Conservation (phyloP, 2,888 invertebrate species). For the Microchrysa polita region DNA sequence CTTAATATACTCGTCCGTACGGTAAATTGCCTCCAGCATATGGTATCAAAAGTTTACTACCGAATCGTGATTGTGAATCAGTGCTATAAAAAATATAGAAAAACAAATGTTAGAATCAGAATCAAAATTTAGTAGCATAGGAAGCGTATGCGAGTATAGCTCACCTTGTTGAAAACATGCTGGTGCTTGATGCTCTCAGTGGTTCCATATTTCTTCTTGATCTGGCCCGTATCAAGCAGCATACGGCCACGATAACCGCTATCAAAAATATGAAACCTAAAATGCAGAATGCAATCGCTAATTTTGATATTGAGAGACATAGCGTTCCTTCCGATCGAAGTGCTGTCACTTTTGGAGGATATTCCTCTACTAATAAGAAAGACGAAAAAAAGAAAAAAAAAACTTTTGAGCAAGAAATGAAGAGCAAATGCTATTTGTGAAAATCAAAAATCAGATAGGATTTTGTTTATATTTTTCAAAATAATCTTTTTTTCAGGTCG, state of each 20-base stretch:
- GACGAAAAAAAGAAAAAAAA: background rate
- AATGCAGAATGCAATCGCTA: slow-evolving; percentile 79
- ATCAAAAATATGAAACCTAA: slow-evolving; percentile 77
- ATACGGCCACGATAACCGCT: slow-evolving; percentile 76
- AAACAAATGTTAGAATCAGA: background rate
- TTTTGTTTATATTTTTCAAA: too few relatives aligned
- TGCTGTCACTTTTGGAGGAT: slow-evolving; percentile 57
- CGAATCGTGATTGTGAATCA: slow-evolving; percentile 62
- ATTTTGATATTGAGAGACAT: slow-evolving; percentile 79
- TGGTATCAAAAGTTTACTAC: slow-evolving; percentile 61
- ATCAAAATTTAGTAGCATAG: background rate
- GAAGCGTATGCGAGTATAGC: slow-evolving; percentile 13
- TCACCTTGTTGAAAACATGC: slow-evolving; percentile 53
- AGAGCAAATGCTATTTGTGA: too few relatives aligned
- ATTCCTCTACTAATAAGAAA: slow-evolving; percentile 58
- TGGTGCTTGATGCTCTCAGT: slow-evolving; percentile 47
- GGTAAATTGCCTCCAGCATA: slow-evolving; percentile 58
- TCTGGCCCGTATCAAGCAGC: slow-evolving; percentile 72
- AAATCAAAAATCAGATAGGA: too few relatives aligned
- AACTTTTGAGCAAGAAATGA: background rate
- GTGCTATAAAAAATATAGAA: slow-evolving; percentile 56
- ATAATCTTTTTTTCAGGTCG: too few relatives aligned
- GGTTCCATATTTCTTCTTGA: slow-evolving; percentile 55
- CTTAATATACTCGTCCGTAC: slow-evolving; percentile 62
- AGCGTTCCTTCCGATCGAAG: slow-evolving; percentile 65